A percentile compares a stretch with the other conserved stretches of the same genome.
Conservation (phyloP, 2,113 vertebrate species). For the Anarhynchus alexandrinus region DNA sequence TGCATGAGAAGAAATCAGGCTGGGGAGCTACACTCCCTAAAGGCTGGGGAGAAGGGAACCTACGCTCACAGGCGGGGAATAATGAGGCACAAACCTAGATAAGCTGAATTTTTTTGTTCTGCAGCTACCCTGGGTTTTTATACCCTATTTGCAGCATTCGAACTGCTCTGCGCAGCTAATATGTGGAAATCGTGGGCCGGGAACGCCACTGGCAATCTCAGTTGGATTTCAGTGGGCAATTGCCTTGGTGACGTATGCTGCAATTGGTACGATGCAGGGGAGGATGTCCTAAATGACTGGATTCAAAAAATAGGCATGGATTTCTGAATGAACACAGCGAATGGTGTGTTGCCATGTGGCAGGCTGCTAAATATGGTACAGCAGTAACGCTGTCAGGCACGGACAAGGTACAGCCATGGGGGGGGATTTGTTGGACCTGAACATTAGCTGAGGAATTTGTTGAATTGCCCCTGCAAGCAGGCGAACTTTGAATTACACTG, state of each 20-base stretch:
- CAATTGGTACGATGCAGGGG: not conserved
- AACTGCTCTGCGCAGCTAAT: not conserved
- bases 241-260: accelerated
- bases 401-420: not conserved
- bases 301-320: not conserved
- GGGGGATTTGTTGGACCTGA: not conserved
- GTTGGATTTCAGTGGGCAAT: not conserved
- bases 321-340: not conserved
- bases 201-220: not conserved
- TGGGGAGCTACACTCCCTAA: not conserved
- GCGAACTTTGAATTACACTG: not conserved
- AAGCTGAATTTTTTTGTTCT: not conserved
- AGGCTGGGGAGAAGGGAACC: not conserved
- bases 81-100: not conserved
- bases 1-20: slow-evolving; percentile 32
- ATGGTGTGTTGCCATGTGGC: not conserved
- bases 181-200: not conserved
- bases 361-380: not conserved
- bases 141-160: not conserved
- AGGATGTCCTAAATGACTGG: not conserved
- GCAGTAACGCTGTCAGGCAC: not conserved
- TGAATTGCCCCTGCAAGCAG: not conserved
- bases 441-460: not conserved
- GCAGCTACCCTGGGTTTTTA: not conserved
- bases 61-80: not conserved